Base-by-base conservation (phyloP, 2,888 invertebrate species). In the Adelphocoris suturalis region DNA sequence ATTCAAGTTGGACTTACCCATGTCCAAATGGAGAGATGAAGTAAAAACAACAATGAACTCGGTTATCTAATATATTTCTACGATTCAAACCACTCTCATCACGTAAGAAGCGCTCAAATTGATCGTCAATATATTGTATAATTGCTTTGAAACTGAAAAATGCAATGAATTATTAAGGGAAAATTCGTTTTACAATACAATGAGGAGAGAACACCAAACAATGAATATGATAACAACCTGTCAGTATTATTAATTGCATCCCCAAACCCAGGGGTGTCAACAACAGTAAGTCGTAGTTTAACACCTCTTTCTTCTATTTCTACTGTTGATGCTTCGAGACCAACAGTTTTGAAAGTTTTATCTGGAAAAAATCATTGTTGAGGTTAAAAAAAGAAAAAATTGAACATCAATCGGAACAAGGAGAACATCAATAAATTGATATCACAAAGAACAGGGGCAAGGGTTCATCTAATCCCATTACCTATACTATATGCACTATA, bases 11-110 rank as follows among this genome's bases (percentile, higher is more conserved):
- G 9, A 91, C 94, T 93, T 95, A 98, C 97, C 98, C 98, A 94
- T 99, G 98, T 81, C 99, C 99, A 94, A 98, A 98, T 0, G 99
- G 99, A 89, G 98, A 98, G 93, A 99, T 98, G 94, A 99, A 99
- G 94, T 99, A 99, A 93, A 99, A 98, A 94, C 97, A 99, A 94
- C 99, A 99, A 93, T 99, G 99, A 92, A 99, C 98, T 93, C 99
- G 96, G 94, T 98, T 99, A 94, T 99, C 99, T 90, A 98, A 96
- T 92, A 99, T 99, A 93, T 99, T 98, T 91, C 98, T 96, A 81
- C 99, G 95, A 94, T 99, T 99, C 78, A 99, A 95, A 0, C 99
- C 99, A 93, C 98, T 98, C 94, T 99, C 99, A 92, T 98, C 98
- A 68, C 97, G 95, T 86, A 98, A 94, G 93, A 97, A 98, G 91